phyloP scores from a whole-genome alignment of 2,113 vertebrate species.

The Ptyas mucosa region DNA sequence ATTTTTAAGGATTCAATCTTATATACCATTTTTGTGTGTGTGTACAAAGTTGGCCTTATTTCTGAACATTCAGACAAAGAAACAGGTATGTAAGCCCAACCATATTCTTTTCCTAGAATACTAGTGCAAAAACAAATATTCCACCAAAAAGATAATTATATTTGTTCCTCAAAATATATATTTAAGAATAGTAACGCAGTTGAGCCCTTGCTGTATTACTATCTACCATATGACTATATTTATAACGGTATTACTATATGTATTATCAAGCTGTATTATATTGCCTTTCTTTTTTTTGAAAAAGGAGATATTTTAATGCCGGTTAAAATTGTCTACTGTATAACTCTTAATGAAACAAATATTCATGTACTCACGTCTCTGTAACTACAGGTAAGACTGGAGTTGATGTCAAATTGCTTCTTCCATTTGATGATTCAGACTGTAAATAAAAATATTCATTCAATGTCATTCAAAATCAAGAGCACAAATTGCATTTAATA shows the following conservation, averaged over 20 bases:
- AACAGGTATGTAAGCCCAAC: background rate
- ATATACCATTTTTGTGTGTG: background rate
- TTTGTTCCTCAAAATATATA: background rate
- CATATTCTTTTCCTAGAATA: background rate
- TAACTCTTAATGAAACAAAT: constrained; percentile 21
- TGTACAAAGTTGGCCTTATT: background rate
- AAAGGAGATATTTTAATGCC: background rate
- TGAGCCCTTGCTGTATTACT: background rate
- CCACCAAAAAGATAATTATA: background rate
- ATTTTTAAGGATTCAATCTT: background rate
- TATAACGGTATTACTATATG: background rate
- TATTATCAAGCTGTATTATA: background rate
- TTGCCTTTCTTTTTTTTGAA: background rate
- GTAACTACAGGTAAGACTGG: constrained; percentile 70
- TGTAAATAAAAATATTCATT: constrained; percentile 56
- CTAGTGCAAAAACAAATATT: background rate
- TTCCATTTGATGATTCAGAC: constrained; percentile 83
- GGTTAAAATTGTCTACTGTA: background rate
- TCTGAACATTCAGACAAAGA: background rate
- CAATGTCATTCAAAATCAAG: background rate
- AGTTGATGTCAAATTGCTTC: constrained; percentile 65
- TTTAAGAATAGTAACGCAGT: background rate
- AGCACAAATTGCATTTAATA: background rate
- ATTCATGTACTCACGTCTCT: constrained; percentile 75
- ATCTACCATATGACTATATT: background rate